Evolutionary conservation across 2,113 vertebrate species (phyloP), one percentile per base, ranked within the genome.

Genomic region (Hydropotes inermis): DNA sequence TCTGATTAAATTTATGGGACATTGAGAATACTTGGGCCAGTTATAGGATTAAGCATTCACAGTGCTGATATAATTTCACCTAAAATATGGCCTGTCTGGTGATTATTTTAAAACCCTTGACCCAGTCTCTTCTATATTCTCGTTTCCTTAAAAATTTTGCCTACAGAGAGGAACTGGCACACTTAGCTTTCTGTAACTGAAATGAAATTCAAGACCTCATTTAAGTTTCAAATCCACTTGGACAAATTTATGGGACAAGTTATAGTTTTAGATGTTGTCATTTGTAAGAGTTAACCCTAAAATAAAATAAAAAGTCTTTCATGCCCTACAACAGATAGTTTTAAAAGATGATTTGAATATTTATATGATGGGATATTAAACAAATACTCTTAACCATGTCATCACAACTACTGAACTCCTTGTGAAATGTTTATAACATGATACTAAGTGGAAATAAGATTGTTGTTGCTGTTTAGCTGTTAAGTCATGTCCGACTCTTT

Each of bases 1-100:
- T 97, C 47, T 85, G 85, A 98, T 98, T 96, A 89, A 96, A 97
- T 98, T 90, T 95, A 93, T 96, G 74, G 91, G 74, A 93, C 64
- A 84, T 54, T 39, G 89, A 64, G 74, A 70, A 87, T 61, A 88
- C 33, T 76, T 58, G 85, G 79, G 58, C 78, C 76, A 89, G 87
- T 98, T 95, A 96, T 39, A 78, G 58, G 33, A 95, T 91, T 88
- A 94, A 94, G 47, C 6, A 28, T 50, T 74, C 25, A 28, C 39
- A 50, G 36, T 78, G 58, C 43, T 92, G 61, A 97, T 89, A 50
- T 79, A 84, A 88, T 85, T 92, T n/a, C n/a, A 70, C 61, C 88
- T 61, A 81, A 93, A 94, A 61, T 94, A 76, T 13, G 54, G 87
- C 45, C 70, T 84, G 43, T 61, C 70, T 87, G 54, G 58, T 78